These are phyloP conservation scores for Halesus radiatus DNA, from an alignment of 1,140 invertebrate species.

Conservation along the genomic window DNA sequence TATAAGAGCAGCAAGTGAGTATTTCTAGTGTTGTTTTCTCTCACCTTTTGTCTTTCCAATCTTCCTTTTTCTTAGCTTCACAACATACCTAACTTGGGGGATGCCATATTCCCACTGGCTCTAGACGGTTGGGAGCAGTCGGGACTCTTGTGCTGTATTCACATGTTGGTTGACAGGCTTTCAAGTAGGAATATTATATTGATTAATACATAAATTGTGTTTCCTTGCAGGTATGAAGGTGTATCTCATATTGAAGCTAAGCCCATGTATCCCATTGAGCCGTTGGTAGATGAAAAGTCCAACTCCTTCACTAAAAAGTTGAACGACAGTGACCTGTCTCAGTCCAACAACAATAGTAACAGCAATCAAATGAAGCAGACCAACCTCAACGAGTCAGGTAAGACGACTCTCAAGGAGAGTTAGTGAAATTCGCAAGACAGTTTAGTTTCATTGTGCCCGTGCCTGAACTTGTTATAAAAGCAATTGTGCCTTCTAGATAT, in stretches of 20 bases:
- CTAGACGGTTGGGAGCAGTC: too few relatives aligned
- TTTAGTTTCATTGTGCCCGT: background rate
- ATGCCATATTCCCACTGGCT: too few relatives aligned
- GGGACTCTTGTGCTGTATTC: too few relatives aligned
- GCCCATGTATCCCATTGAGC: constrained; percentile 47
- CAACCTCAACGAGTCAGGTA: constrained; percentile 38
- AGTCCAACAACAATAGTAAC: background rate
- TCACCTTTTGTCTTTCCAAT: too few relatives aligned
- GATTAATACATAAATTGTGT: background rate
- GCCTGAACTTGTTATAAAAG: constrained; percentile 16
- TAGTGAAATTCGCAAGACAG: constrained; percentile 14
- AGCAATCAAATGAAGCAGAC: constrained; percentile 34
- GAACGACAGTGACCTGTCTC: constrained; percentile 30
- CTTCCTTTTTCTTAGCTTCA: too few relatives aligned
- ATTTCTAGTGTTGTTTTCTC: background rate
- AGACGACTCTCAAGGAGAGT: constrained; percentile 24
- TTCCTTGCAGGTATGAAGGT: constrained; percentile 51
- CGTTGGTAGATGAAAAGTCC: background rate
- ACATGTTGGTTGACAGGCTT: too few relatives aligned
- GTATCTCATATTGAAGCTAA: constrained; percentile 52
- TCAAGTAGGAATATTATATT: too few relatives aligned
- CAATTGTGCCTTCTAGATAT: background rate
- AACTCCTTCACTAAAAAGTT: constrained; percentile 17
- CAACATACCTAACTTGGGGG: too few relatives aligned
- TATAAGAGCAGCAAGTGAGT: constrained; percentile 82